Base-by-base conservation (phyloP, 2,113 vertebrate genomes). In the Erythrolamprus reginae region DNA sequence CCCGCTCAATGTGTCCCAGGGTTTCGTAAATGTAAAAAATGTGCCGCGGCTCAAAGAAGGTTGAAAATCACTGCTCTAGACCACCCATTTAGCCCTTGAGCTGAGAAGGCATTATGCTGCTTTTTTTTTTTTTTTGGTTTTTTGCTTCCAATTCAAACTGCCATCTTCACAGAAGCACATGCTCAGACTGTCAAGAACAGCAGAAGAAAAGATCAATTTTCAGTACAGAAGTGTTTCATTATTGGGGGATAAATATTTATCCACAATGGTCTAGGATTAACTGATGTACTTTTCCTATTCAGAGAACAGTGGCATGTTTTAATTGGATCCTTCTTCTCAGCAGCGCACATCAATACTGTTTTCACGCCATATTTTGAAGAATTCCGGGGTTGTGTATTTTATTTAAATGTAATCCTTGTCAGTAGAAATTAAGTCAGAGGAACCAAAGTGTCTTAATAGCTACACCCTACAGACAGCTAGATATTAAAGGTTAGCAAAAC, bases 161-260 rank as follows among this genome's bases (percentile, higher is more conserved):
- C 5, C 42, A 83, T 26, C 26, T 58, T 24, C n/a, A 48, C 5
- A 38, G 61, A 65, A n/a, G 38, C 42, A 38, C 12, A 51, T 51
- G 13, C 33, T 17, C 21, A 21, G 23, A 48, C n/a, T 21, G 26
- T n/a, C 33, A 58, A 10, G 2, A 19, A 61, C 28, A 56, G 26
- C 5, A 50, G 47, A 89, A 33, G n/a, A 23, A 23, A 58, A 9
- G 52, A 48, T 55, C 48, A n/a, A 88, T 47, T 85, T 91, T 90
- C 89, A 90, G 33, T 84, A 85, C 45, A 53, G 45, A 19, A 48
- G 90, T 89, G 86, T 93, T 94, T 92, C 65, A 33, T 86, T 21
- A 87, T 47, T 53, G 24, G 47, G 91, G 24, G 52, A 88, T 48
- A 90, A 89, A 95, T 96, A 92, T 95, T 96, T 95, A 58, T 89